Evolutionary conservation across 2,113 vertebrate species (phyloP), one percentile per base, ranked within the genome.

Genomic region (Gopherus flavomarginatus): DNA sequence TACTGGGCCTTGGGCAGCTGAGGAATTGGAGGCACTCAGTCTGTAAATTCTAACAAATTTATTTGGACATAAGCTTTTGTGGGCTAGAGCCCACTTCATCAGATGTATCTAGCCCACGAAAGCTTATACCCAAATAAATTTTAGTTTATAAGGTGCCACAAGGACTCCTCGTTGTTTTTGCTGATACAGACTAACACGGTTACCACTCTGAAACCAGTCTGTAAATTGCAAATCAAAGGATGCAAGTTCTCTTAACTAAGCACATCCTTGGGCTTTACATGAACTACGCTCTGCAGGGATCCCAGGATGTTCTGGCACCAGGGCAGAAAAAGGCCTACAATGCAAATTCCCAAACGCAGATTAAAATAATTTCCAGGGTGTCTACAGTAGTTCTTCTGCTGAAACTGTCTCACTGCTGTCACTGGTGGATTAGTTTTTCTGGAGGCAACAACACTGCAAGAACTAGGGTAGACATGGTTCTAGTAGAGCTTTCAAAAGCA

Each of bases 201-300:
- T 50, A 50, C 50, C 50, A 5, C 50, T 50, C 13, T 50, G 50
- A 50, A 50, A 50, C 50, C 83, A 96, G 84, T 82, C 93, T 96
- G 92, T 91, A 85, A 97, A 96, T 92, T 94, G 88, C 86, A 94
- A 97, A 95, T 96, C 82, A 96, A 97, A 94, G 85, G 92, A 57
- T 77, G 84, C 93, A 97, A 95, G 96, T 96, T 93, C 94, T 97
- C 93, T 97, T 96, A 92, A 90, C 94, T 80, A 86, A 90, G 85
- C 75, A 87, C 65, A 90, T 93, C 95, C 95, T 92, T 94, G 95
- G 95, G 95, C 95, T 97, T 96, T 89, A 47, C 79, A 11, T 47
- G 92, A 96, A 94, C 53, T 72, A 96, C 81, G 92, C 87, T 83
- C 94, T 91, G 79, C 75, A 44, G 87, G 89, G 27, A 95, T 95